Conservation (phyloP, 2,113 vertebrate genomes). For the Microtus pennsylvanicus region DNA sequence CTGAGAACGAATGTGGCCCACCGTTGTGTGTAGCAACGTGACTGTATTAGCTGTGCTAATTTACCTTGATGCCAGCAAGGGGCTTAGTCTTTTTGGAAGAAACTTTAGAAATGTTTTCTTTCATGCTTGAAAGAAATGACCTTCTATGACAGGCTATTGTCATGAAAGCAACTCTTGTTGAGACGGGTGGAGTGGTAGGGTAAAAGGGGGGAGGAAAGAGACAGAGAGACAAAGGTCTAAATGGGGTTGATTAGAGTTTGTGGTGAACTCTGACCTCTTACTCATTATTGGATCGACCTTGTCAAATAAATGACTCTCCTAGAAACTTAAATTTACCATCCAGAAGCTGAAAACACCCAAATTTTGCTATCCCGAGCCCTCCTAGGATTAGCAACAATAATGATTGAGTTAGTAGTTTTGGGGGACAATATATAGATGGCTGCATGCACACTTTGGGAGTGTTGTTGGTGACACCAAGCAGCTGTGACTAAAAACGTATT, state of each 20-base stretch:
- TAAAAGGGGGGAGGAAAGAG: neutral
- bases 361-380: neutral
- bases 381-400: neutral
- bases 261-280: neutral
- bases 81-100: neutral
- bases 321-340: neutral
- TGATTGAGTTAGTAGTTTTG: neutral
- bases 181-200: neutral
- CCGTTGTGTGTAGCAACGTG: neutral
- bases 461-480: neutral
- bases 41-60: neutral
- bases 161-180: slow-evolving; percentile 9
- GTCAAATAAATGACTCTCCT: slow-evolving; percentile 18
- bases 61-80: neutral
- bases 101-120: neutral
- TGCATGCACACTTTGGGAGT: neutral
- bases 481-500: neutral
- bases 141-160: neutral
- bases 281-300: neutral
- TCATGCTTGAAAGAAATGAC: neutral
- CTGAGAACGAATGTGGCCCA: neutral
- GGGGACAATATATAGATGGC: neutral
- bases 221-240: neutral
- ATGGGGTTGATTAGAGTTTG: neutral
- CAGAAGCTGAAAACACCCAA: neutral